Percentiles rank a stretch among this genome's conserved stretches.
Conservation (phyloP, 2,888 invertebrate genomes). For the Fragum whitleyi region DNA sequence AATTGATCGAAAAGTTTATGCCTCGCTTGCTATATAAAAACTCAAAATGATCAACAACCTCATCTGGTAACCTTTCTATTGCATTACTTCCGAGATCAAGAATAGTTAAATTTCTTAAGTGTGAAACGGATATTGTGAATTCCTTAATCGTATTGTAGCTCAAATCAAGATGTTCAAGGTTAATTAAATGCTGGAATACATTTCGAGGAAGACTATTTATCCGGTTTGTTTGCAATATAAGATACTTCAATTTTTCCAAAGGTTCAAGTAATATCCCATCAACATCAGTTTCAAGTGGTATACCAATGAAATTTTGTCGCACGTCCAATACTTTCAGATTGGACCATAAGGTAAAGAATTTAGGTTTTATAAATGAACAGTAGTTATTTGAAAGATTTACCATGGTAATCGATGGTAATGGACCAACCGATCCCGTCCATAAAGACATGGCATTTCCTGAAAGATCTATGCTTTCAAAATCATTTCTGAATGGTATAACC, state of each 20-base stretch:
- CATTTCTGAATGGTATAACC: background rate
- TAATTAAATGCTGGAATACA: background rate
- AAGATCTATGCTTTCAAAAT: conserved; percentile 24
- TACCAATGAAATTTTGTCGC: conserved; percentile 40
- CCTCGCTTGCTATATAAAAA: background rate
- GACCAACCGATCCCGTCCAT: conserved; percentile 30
- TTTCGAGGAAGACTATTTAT: conserved; percentile 17
- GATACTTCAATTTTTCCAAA: conserved; percentile 24
- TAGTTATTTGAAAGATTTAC: conserved; percentile 42
- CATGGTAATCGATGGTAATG: conserved; percentile 25
- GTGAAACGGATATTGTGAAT: background rate
- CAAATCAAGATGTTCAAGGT: conserved; percentile 34
- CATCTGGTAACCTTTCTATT: conserved; percentile 21
- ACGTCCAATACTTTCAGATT: conserved; percentile 29
- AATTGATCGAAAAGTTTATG: background rate
- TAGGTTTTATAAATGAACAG: conserved; percentile 6
- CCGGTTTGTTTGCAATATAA: conserved; percentile 34
- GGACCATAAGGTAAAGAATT: conserved; percentile 11
- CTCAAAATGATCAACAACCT: conserved; percentile 1
- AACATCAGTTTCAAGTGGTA: background rate
- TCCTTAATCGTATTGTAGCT: conserved; percentile 37
- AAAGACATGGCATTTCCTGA: conserved; percentile 33
- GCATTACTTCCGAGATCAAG: conserved; percentile 39
- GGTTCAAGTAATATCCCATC: conserved; percentile 27
- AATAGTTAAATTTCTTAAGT: conserved; percentile 24